phyloP scores from a whole-genome alignment of 2,113 vertebrate genomes.

The Anhinga rufa region DNA sequence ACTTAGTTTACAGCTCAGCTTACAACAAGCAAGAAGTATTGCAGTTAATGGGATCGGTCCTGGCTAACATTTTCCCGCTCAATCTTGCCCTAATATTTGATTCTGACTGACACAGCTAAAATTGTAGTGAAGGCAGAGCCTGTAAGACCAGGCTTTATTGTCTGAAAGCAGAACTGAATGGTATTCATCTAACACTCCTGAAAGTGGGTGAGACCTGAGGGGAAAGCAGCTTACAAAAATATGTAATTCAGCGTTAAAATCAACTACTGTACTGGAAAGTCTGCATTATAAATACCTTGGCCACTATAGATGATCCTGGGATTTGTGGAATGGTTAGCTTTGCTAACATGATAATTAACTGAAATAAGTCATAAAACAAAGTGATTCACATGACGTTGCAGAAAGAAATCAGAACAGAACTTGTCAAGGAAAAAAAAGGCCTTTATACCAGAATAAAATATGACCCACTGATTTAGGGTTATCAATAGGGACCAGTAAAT shows the following conservation, averaged over 20 bases:
- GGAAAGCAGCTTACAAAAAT: constrained; percentile 26
- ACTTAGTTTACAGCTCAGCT: neutral
- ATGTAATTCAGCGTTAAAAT: neutral
- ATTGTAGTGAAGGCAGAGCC: constrained; percentile 20
- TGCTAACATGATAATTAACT: neutral
- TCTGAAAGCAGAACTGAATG: neutral
- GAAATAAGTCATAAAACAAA: neutral
- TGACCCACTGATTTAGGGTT: neutral
- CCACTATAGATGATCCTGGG: neutral
- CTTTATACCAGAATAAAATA: neutral
- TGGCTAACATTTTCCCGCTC: neutral
- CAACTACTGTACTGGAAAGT: neutral
- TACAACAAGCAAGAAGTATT: neutral
- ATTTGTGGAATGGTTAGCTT: neutral
- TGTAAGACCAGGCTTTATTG: constrained; percentile 1
- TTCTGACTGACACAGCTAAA: constrained; percentile 11
- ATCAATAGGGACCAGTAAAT: constrained; percentile 26
- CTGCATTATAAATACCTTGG: neutral
- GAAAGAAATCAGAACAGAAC: constrained; percentile 1
- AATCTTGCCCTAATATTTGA: neutral
- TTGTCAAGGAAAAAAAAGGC: neutral
- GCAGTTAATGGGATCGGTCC: neutral
- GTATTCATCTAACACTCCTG: neutral
- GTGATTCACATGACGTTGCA: neutral
- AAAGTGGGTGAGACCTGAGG: neutral